A percentile compares a stretch with the other conserved stretches of the same genome.
Conservation (phyloP, 2,113 vertebrate genomes). For the Nesogale talazaci region DNA sequence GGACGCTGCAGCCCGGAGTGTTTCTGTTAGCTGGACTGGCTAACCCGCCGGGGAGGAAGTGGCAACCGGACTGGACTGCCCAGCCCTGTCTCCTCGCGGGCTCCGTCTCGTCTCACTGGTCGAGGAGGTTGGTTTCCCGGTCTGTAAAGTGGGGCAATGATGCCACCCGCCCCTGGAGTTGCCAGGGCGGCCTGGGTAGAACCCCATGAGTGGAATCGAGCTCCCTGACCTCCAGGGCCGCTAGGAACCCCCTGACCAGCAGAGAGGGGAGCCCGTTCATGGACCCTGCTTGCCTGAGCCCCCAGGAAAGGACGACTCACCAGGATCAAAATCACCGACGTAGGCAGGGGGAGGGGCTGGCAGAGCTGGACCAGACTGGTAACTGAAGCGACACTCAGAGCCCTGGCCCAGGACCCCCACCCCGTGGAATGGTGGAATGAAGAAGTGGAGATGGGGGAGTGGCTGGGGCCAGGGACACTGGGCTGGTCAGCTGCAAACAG, state of each 20-base stretch:
- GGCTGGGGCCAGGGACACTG: accelerated
- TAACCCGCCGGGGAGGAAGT: neutral
- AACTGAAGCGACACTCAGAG: neutral
- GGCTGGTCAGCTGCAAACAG: neutral
- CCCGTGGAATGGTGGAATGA: accelerated
- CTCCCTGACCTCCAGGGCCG: neutral
- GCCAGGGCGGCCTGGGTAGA: neutral
- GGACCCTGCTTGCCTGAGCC: neutral
- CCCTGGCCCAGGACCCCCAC: neutral
- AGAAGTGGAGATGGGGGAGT: neutral
- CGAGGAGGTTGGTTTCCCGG: too few relatives aligned
- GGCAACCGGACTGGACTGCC: too few relatives aligned
- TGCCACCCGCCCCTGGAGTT: neutral
- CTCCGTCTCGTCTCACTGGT: neutral
- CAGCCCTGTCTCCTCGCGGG: neutral
- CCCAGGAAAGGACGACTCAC: too few relatives aligned
- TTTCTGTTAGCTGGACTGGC: neutral
- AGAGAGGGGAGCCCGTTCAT: neutral
- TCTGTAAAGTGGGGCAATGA: neutral
- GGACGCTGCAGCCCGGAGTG: too few relatives aligned
- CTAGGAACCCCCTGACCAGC: neutral
- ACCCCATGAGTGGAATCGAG: neutral
- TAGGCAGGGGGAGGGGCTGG: too few relatives aligned
- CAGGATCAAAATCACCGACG: too few relatives aligned
- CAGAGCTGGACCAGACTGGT: too few relatives aligned